Conservation (phyloP, 2,113 vertebrate species). For the Gavia stellata region DNA sequence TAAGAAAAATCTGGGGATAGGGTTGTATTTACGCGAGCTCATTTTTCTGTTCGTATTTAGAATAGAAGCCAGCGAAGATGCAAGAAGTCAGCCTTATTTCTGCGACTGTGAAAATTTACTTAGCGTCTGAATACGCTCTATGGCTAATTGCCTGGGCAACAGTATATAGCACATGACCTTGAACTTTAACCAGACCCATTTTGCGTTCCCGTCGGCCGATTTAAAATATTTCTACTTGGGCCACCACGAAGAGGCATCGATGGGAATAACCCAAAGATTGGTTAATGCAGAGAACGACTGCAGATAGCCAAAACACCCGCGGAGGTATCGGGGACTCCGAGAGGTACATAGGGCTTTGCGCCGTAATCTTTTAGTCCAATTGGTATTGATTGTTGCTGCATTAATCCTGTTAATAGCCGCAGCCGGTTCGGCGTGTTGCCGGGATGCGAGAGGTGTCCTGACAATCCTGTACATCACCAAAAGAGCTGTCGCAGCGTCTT, state of each 20-base stretch:
- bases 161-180: background rate
- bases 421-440: background rate
- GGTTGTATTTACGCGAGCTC: background rate
- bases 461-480: background rate
- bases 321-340: background rate
- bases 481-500: slow-evolving; percentile 1
- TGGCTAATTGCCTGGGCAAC: background rate
- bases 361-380: background rate
- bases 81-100: background rate
- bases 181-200: slow-evolving; percentile 11
- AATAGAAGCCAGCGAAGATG: background rate
- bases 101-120: background rate
- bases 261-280: background rate
- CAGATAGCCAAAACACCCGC: background rate
- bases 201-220: rapidly evolving
- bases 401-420: slow-evolving; percentile 33
- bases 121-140: background rate
- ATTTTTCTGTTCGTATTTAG: background rate
- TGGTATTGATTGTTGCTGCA: slow-evolving; percentile 3
- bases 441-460: slow-evolving; percentile 31
- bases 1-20: slow-evolving; percentile 4
- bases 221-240: background rate
- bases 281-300: background rate
- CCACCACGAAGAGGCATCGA: background rate
- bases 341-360: background rate